phyloP scores from a whole-genome alignment of 2,113 vertebrate genomes.

The Oophaga pumilio region DNA sequence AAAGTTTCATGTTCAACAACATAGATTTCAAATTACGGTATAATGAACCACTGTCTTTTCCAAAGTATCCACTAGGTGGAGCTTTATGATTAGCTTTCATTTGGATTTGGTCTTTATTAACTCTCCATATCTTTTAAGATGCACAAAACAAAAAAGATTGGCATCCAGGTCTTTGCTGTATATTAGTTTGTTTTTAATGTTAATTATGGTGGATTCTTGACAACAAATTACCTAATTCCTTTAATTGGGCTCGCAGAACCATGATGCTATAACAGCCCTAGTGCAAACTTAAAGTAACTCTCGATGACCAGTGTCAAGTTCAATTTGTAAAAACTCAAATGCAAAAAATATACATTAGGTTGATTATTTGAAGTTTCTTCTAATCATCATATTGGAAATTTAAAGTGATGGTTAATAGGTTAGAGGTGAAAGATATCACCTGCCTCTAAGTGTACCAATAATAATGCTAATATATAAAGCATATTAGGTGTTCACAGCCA shows the following conservation, averaged over 20 bases:
- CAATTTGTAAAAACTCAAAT: background rate
- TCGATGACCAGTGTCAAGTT: background rate
- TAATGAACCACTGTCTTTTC: slow-evolving; percentile 67
- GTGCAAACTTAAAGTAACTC: background rate
- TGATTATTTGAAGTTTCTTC: background rate
- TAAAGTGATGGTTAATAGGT: too few relatives aligned
- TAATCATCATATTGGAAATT: background rate
- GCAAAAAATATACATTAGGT: background rate
- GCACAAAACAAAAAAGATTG: background rate
- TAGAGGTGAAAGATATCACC: too few relatives aligned
- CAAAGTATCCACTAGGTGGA: slow-evolving; percentile 75
- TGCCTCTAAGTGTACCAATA: too few relatives aligned
- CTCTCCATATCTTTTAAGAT: background rate
- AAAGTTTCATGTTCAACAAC: background rate
- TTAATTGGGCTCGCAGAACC: slow-evolving; percentile 2
- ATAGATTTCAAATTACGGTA: background rate
- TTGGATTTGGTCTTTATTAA: background rate
- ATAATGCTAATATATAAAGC: too few relatives aligned
- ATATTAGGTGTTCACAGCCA: too few relatives aligned
- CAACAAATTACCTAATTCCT: slow-evolving; percentile 17
- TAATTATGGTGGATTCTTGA: slow-evolving; percentile 6
- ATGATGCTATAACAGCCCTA: background rate
- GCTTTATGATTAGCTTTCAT: slow-evolving; percentile 77
- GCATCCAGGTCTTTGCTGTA: background rate
- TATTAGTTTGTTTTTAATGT: background rate